Evolutionary conservation across 2,888 invertebrate genomes (phyloP).

Genomic region (Cephus pygmeus): DNA sequence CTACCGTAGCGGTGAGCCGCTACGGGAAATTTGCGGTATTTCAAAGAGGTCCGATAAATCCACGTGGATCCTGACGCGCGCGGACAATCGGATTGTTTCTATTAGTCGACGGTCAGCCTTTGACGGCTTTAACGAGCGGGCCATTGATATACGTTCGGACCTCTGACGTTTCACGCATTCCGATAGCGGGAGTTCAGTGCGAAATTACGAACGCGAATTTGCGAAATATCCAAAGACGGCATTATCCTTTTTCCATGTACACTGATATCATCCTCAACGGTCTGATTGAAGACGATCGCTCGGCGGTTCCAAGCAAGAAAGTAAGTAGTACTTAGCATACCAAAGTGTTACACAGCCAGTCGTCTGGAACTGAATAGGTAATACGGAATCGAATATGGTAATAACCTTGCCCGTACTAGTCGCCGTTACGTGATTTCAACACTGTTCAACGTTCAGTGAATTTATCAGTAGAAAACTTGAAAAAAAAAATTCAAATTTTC

Average conservation of each 20-base stretch:
- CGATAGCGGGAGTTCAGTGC: background rate
- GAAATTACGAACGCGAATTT: background rate
- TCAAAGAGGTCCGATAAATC: background rate
- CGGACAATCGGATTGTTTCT: background rate
- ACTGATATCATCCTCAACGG: background rate
- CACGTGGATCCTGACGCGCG: background rate
- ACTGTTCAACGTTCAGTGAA: background rate
- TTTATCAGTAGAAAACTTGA: background rate
- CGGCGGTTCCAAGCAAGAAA: background rate
- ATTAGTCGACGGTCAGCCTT: background rate
- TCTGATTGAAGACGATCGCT: background rate
- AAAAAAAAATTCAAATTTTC: background rate
- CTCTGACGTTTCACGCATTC: background rate
- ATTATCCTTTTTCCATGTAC: background rate
- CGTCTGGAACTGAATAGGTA: background rate
- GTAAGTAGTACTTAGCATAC: constrained; percentile 1
- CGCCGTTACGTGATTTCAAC: background rate
- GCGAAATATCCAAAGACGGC: background rate
- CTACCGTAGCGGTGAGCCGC: background rate
- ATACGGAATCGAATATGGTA: background rate
- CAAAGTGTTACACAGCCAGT: background rate
- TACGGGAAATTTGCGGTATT: background rate
- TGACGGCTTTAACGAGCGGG: background rate
- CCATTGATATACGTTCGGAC: background rate
- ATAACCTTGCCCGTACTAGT: background rate